These are phyloP conservation scores for Triplophysa dalaica DNA, from an alignment of 2,113 vertebrate genomes.

Conservation along the genomic window DNA sequence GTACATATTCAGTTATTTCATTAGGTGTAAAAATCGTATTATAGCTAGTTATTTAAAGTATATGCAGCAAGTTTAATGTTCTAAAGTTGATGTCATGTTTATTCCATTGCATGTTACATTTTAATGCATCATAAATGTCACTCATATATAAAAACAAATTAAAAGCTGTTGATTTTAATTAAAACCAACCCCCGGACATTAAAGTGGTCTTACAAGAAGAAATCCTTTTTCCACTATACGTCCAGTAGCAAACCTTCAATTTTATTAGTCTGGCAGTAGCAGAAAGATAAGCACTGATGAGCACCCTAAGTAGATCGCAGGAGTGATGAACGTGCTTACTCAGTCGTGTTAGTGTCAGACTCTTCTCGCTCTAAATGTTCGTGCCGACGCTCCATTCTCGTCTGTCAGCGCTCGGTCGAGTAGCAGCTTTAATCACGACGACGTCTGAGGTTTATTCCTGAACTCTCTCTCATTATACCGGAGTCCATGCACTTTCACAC, in stretches of 20 bases:
- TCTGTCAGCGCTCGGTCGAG: conserved; percentile 24
- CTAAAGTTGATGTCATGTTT: no score
- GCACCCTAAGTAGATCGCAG: conserved; percentile 46
- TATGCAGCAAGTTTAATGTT: no score
- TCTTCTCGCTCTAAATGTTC: conserved; percentile 24
- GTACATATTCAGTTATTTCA: no score
- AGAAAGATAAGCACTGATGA: conserved; percentile 32
- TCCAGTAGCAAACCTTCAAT: conserved; percentile 6
- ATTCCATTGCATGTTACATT: no score
- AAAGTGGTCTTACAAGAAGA: no score
- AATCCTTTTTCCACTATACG: neutral
- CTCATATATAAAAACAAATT: no score
- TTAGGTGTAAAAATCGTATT: no score
- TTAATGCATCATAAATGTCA: no score
- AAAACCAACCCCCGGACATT: no score
- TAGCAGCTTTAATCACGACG: conserved; percentile 24
- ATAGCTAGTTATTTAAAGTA: no score
- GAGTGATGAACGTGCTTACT: conserved; percentile 48
- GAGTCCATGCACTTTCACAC: conserved; percentile 47
- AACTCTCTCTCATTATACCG: conserved; percentile 39
- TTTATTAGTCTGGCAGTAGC: conserved; percentile 1
- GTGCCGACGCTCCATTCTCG: neutral
- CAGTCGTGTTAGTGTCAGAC: conserved; percentile 46
- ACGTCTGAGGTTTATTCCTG: conserved; percentile 48
- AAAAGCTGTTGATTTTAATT: no score